Evolutionary conservation across 2,888 invertebrate species (phyloP), one percentile per base, ranked within the genome.

Genomic region (Gastrophysa polygoni): DNA sequence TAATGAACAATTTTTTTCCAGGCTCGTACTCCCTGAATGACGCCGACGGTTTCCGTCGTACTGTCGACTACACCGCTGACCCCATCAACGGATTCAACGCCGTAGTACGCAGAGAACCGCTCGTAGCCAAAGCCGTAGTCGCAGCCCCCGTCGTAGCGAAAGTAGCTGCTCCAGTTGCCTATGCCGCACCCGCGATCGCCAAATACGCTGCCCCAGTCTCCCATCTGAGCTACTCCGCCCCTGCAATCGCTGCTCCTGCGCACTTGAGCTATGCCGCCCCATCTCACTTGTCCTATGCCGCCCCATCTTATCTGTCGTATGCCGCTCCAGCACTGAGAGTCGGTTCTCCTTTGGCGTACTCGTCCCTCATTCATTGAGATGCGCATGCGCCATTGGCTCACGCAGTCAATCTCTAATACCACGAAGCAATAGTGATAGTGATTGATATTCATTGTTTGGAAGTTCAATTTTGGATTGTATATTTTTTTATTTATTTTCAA

Each of bases 31-130:
- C 85, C 18, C 78, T 85, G 46, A 78, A 82, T 17, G 85, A 85
- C 69, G 85, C 88, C 21, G 88, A 88, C 75, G 88, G 88, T 71
- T 86, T 85, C 58, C 85, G 85, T 76, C 85, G 88, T 68, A 87
- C 85, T 29, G 88, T 88, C 0, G 88, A 88, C 69, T 87, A 87
- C 74, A 78, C 83, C 49, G 85, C 85, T 11, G 84, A 84, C 72
- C 82, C 84, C 64, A 71, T 83, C 56, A 81, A 82, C 63, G 85
- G 85, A 5, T 85, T 85, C 80, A 85, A 85, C 78, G 85, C 85
- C 56, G 83, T 86, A 43, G 85, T 85, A 7, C 83, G 82, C 71
- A 85, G 83, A 67, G 84, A 84, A 67, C 82, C 85, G 10, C 66
- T 73, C 0, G 67, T 63, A 6, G 66, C 67, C 20, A 68, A 68